Evolutionary conservation across 2,113 vertebrate genomes (phyloP).

Genomic region (Mus pahari): DNA sequence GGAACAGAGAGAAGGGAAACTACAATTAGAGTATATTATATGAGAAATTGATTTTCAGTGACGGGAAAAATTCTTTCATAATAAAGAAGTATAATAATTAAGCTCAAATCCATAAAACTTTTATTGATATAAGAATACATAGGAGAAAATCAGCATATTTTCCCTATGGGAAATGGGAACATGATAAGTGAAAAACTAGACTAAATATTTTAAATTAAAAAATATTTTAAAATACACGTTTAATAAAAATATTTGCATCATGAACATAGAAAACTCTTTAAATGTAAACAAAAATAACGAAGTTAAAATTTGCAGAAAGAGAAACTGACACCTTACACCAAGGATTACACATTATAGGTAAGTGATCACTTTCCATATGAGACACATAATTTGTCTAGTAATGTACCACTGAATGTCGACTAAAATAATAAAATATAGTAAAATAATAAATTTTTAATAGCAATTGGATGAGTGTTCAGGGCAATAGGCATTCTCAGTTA

Average conservation of each 20-base stretch:
- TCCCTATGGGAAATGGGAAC: too few relatives aligned
- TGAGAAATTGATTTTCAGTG: too few relatives aligned
- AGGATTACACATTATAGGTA: neutral
- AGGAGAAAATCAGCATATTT: too few relatives aligned
- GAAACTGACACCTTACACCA: neutral
- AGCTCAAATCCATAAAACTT: too few relatives aligned
- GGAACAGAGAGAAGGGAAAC: too few relatives aligned
- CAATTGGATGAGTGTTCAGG: neutral
- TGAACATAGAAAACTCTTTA: neutral
- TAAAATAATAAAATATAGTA: neutral
- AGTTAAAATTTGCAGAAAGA: neutral
- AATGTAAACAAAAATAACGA: neutral
- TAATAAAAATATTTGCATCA: neutral
- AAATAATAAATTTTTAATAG: neutral
- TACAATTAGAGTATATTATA: too few relatives aligned
- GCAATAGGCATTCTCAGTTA: neutral
- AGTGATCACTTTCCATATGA: neutral
- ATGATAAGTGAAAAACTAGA: too few relatives aligned
- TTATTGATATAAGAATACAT: too few relatives aligned
- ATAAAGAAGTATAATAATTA: too few relatives aligned
- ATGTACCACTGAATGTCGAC: neutral
- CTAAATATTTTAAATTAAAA: too few relatives aligned
- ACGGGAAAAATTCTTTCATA: too few relatives aligned
- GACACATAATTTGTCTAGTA: neutral
- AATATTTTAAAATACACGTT: neutral